These are phyloP conservation scores for Ursus arctos DNA, from an alignment of 2,113 vertebrate genomes.

Conservation along the genomic window DNA sequence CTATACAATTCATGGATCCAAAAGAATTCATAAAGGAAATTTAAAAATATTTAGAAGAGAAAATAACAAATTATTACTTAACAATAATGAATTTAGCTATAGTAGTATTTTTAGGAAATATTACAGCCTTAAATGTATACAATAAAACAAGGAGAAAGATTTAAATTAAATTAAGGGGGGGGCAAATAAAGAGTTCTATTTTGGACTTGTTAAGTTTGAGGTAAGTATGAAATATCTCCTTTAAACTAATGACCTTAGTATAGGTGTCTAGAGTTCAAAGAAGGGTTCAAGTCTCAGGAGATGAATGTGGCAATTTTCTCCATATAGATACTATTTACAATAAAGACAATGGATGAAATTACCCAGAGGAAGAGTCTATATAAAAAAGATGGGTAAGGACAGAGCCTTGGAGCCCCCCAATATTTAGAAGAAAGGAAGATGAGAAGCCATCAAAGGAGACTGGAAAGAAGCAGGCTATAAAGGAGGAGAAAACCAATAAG, in stretches of 20 bases:
- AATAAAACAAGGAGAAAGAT: background rate
- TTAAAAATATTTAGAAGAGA: conserved; percentile 20
- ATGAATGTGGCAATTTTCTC: conserved; percentile 15
- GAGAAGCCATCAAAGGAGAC: background rate
- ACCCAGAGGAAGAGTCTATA: background rate
- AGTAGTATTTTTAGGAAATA: background rate
- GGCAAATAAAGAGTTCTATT: background rate
- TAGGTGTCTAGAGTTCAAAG: background rate
- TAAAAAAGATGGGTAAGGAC: background rate
- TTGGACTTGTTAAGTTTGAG: background rate
- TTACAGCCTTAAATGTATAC: background rate
- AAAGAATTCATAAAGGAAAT: background rate
- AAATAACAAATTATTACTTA: background rate
- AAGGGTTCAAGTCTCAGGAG: background rate
- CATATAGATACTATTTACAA: background rate
- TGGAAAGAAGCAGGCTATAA: background rate
- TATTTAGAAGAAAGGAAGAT: background rate
- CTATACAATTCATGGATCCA: background rate
- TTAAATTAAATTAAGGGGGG: background rate
- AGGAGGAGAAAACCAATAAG: background rate
- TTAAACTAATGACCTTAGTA: background rate
- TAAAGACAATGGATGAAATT: background rate
- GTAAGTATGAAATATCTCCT: background rate
- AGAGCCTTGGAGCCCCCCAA: background rate
- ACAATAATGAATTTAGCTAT: background rate